Percentiles rank a stretch among this genome's conserved stretches.
These are phyloP conservation scores for Caenorhabditis afra DNA, from an alignment of 2,888 invertebrate genomes.

Conservation along the genomic window DNA sequence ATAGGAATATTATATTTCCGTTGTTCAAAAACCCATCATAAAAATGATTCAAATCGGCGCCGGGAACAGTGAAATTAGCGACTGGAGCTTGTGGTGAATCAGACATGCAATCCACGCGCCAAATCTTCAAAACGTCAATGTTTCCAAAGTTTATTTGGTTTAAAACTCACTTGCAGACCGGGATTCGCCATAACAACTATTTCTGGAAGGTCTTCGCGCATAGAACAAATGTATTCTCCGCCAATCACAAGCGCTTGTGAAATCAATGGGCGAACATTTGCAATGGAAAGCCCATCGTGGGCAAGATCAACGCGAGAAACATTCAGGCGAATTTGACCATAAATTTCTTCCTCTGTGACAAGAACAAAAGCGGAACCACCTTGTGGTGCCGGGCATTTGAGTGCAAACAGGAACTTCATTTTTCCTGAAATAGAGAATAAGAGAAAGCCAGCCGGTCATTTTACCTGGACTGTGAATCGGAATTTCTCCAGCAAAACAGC, in stretches of 20 bases:
- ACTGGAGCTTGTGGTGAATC: conserved; percentile 69
- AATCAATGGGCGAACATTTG: conserved; percentile 72
- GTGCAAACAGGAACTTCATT: conserved; percentile 76
- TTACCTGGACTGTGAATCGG: conserved; percentile 71
- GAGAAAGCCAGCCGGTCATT: neutral
- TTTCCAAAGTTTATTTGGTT: neutral
- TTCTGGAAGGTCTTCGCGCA: conserved; percentile 79
- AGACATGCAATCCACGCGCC: conserved; percentile 69
- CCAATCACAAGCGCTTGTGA: conserved; percentile 69
- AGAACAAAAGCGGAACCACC: conserved; percentile 76
- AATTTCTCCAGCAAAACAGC: conserved; percentile 75
- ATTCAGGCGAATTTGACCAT: conserved; percentile 69
- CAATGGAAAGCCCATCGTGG: conserved; percentile 73
- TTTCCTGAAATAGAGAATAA: conserved; percentile 64
- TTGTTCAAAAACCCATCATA: conserved; percentile 79
- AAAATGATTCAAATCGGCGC: conserved; percentile 78
- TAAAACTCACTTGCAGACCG: conserved; percentile 68
- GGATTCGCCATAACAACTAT: conserved; percentile 78
- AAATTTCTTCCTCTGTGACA: conserved; percentile 67
- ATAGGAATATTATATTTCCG: conserved; percentile 78
- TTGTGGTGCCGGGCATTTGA: conserved; percentile 72
- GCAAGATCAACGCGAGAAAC: conserved; percentile 75
- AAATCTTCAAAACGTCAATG: no score
- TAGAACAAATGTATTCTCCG: conserved; percentile 76
- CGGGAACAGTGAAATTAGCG: conserved; percentile 72